phyloP scores from a whole-genome alignment of 2,888 invertebrate genomes.

The Caenorhabditis sp. region DNA sequence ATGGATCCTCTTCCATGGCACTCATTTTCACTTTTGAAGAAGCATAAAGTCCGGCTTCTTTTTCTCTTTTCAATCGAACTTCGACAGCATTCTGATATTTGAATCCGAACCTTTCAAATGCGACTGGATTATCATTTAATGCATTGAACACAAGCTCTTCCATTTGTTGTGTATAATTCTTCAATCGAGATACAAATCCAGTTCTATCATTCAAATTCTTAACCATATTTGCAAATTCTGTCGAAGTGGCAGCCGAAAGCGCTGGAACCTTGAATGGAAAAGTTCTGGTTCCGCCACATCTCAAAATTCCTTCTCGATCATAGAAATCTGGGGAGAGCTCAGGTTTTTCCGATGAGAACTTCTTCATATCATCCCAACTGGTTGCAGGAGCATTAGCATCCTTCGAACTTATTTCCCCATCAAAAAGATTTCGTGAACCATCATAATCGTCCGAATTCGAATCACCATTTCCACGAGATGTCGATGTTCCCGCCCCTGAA shows the following conservation, averaged over 20 bases:
- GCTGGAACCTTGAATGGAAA: slow-evolving; percentile 76
- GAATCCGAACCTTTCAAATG: slow-evolving; percentile 40
- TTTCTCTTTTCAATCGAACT: slow-evolving; percentile 3
- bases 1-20: background rate
- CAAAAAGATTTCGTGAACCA: background rate
- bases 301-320: slow-evolving; percentile 33
- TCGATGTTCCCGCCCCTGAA: background rate
- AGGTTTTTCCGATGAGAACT: background rate
- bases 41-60: slow-evolving; percentile 2
- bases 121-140: slow-evolving; percentile 14
- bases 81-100: slow-evolving; percentile 28
- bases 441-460: background rate
- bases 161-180: slow-evolving; percentile 37
- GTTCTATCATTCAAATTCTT: slow-evolving; percentile 29
- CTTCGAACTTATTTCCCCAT: background rate
- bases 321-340: slow-evolving; percentile 7
- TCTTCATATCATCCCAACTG: slow-evolving; percentile 1
- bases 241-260: slow-evolving; percentile 73
- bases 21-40: background rate
- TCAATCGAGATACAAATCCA: slow-evolving; percentile 29
- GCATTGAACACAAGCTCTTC: slow-evolving; percentile 31
- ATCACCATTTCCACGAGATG: background rate
- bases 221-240: slow-evolving; percentile 35
- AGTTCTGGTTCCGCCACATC: slow-evolving; percentile 14
- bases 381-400: background rate